These are phyloP conservation scores for Bombus fervidus DNA, from an alignment of 1,140 invertebrate species.

Conservation along the genomic window DNA sequence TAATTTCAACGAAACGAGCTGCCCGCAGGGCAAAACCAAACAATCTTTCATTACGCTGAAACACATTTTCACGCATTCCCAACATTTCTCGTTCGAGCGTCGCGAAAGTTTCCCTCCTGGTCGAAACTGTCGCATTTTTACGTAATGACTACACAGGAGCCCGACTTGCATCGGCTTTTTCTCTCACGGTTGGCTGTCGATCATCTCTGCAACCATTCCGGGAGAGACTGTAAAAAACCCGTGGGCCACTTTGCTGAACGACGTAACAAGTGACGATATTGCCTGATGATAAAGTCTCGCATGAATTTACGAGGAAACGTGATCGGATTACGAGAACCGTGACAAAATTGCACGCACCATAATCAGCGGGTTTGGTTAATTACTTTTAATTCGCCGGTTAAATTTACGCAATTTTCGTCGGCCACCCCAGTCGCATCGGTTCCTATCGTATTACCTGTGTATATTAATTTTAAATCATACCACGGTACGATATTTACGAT, in stretches of 20 bases:
- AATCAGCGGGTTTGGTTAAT: conserved; percentile 48
- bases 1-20: background rate
- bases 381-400: conserved; percentile 55
- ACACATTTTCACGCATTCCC: background rate
- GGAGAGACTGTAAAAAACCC: conserved; percentile 7
- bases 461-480: conserved; percentile 51
- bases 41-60: conserved; percentile 1
- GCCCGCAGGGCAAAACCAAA: background rate
- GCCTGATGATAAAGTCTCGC: conserved; percentile 46
- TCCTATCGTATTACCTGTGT: background rate
- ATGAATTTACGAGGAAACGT: conserved; percentile 56
- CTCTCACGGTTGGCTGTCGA: conserved; percentile 20
- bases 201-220: conserved; percentile 11
- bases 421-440: conserved; percentile 8
- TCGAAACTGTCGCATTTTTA: conserved; percentile 36
- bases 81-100: too few relatives aligned
- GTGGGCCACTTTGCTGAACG: conserved; percentile 6
- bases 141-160: background rate
- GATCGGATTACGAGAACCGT: conserved; percentile 55
- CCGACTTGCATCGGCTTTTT: conserved; percentile 1
- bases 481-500: conserved; percentile 32
- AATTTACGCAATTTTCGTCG: conserved; percentile 53
- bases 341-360: conserved; percentile 52
- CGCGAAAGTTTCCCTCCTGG: background rate
- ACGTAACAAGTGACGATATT: conserved; percentile 53